Percentiles rank a stretch among this genome's conserved stretches.
Conservation (phyloP, 2,797 vertebrate genomes). For the Gobio occitaniae region DNA sequence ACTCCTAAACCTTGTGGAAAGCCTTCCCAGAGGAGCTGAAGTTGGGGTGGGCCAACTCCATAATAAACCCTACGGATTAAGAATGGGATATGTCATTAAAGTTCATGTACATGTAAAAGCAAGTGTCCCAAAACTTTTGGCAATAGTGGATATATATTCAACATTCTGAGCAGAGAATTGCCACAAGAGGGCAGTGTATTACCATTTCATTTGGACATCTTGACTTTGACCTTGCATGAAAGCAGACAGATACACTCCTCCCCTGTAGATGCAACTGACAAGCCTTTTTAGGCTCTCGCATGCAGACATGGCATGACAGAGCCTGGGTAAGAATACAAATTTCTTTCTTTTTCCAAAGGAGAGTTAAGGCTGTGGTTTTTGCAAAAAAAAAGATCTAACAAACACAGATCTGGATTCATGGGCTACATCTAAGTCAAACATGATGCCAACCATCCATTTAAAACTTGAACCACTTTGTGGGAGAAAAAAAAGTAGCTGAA, state of each 20-base stretch:
- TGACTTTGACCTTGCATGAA: slow-evolving; percentile 14
- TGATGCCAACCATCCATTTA: slow-evolving; percentile 6
- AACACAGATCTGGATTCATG: slow-evolving; percentile 23
- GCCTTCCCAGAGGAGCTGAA: too few relatives aligned
- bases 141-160: too few relatives aligned
- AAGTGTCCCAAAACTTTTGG: too few relatives aligned
- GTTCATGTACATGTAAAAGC: too few relatives aligned
- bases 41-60: too few relatives aligned
- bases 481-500: background rate
- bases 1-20: too few relatives aligned
- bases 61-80: too few relatives aligned
- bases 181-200: slow-evolving; percentile 54
- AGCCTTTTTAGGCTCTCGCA: background rate
- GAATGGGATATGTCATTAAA: too few relatives aligned
- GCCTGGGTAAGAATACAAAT: background rate
- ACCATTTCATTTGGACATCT: slow-evolving; percentile 12
- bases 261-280: slow-evolving; percentile 8
- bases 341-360: background rate
- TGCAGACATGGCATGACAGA: background rate
- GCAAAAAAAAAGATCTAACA: slow-evolving; percentile 10
- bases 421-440: slow-evolving; percentile 8
- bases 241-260: background rate
- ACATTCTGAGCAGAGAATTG: background rate
- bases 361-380: slow-evolving; percentile 35
- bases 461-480: background rate